phyloP scores from a whole-genome alignment of 2,888 invertebrate genomes.

The Troides helena region DNA sequence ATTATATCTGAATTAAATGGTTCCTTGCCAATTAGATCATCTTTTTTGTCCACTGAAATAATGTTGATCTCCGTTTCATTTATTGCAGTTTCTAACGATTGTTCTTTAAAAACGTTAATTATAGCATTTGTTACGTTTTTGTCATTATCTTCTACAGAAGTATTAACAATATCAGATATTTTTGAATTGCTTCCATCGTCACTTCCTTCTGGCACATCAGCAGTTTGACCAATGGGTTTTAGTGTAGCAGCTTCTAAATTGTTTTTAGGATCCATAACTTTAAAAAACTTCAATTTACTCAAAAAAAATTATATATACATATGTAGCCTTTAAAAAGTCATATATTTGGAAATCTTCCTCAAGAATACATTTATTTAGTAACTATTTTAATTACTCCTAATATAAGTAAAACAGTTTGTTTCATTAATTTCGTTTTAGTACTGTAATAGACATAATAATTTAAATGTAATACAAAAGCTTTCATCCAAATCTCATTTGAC shows the following conservation, averaged over 20 bases:
- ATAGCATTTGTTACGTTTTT: background rate
- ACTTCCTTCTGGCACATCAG: background rate
- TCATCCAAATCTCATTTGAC: background rate
- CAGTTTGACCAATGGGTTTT: background rate
- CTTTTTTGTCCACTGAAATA: background rate
- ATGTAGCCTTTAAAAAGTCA: background rate
- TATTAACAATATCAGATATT: background rate
- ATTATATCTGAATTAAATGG: conserved; percentile 1
- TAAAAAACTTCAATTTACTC: background rate
- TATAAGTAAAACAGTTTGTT: background rate
- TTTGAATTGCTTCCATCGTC: background rate
- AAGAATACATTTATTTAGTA: no score
- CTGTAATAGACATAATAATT: background rate
- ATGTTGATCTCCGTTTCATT: background rate
- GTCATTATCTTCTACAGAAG: background rate
- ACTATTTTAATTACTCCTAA: no score
- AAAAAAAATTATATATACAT: background rate
- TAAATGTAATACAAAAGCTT: background rate
- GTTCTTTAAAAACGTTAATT: background rate
- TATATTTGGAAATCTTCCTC: background rate
- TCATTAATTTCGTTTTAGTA: background rate
- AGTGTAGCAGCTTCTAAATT: background rate
- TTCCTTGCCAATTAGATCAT: background rate
- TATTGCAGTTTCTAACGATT: background rate
- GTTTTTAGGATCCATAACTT: conserved; percentile 13